Evolutionary conservation across 2,113 vertebrate genomes (phyloP).

Genomic region (Elaphurus davidianus): DNA sequence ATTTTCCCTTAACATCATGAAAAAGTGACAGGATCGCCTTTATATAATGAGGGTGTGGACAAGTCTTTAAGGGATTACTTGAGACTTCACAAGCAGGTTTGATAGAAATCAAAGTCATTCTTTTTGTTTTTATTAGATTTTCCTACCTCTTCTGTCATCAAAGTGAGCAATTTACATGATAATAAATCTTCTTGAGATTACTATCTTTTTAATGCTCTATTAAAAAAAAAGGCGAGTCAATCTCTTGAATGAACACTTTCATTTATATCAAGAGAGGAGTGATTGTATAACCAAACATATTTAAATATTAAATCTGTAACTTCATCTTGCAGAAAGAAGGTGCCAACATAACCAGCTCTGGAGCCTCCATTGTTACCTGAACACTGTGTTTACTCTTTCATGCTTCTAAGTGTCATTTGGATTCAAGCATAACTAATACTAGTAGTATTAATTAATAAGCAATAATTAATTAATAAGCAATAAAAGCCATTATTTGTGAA

Average conservation of each 20-base stretch:
- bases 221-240: neutral
- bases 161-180: neutral
- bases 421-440: neutral
- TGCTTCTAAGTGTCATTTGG: neutral
- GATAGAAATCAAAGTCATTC: conserved; percentile 9
- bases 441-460: neutral
- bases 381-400: neutral
- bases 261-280: neutral
- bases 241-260: neutral
- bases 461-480: neutral
- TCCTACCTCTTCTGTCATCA: neutral
- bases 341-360: neutral
- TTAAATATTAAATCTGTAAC: neutral
- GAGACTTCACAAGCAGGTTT: neutral
- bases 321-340: neutral
- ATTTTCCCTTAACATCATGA: conserved; percentile 1
- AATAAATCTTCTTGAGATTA: conserved; percentile 19
- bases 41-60: neutral
- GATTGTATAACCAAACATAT: neutral
- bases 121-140: conserved; percentile 22
- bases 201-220: conserved; percentile 40
- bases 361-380: neutral
- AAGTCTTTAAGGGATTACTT: neutral
- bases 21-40: neutral
- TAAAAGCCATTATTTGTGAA: neutral